These are phyloP conservation scores for Ashinkailepas kermadecensis DNA, from an alignment of 2,888 invertebrate genomes.

Conservation along the genomic window DNA sequence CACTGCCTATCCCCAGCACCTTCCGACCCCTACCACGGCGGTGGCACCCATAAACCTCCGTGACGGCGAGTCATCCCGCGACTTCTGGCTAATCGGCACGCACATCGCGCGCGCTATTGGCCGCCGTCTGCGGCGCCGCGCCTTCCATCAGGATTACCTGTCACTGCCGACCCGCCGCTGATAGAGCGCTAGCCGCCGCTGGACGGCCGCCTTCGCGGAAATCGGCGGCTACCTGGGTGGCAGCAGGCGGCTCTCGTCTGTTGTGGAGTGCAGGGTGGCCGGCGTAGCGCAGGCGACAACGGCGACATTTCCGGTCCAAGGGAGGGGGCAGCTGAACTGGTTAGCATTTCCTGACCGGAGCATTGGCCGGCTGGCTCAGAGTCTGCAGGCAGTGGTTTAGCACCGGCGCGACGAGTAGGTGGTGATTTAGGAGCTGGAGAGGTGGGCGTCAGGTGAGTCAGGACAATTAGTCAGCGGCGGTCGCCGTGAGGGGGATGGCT, in stretches of 20 bases:
- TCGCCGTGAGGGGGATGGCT: too few species aligned
- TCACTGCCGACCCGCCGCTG: neutral
- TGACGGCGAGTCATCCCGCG: neutral
- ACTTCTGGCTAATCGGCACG: neutral
- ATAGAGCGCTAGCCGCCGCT: neutral
- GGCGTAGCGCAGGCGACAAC: neutral
- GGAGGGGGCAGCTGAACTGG: neutral
- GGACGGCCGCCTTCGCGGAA: neutral
- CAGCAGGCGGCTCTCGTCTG: neutral
- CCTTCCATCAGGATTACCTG: conserved; percentile 3
- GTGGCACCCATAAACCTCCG: too few species aligned
- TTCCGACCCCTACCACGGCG: too few species aligned
- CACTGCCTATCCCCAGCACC: too few species aligned
- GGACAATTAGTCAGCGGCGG: neutral
- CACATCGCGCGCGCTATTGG: neutral
- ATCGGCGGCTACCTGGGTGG: neutral
- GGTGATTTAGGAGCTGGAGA: neutral
- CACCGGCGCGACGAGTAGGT: neutral
- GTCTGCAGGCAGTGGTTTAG: too few species aligned
- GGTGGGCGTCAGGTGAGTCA: neutral
- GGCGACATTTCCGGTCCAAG: neutral
- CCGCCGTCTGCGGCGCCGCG: neutral
- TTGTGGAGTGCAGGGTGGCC: neutral
- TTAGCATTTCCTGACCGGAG: neutral
- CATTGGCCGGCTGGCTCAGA: too few species aligned